Evolutionary conservation across 2,797 vertebrate species (phyloP).

Genomic region (Melanotaenia nigrans): DNA sequence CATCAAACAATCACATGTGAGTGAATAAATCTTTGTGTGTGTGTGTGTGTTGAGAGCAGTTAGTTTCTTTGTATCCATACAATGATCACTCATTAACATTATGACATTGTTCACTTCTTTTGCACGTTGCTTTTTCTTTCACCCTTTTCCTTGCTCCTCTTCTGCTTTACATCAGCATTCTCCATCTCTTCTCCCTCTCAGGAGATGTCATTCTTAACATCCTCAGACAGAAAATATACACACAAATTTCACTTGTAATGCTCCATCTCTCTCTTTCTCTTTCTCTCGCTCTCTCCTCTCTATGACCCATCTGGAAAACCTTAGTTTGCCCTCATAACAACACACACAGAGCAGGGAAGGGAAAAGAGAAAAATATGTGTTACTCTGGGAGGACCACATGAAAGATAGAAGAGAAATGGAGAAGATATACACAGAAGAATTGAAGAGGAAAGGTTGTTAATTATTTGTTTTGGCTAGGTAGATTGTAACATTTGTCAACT

Average conservation of each 20-base stretch:
- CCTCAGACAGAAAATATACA: constrained; percentile 76
- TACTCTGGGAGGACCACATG: constrained; percentile 36
- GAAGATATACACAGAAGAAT: constrained; percentile 30
- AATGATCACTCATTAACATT: not conserved
- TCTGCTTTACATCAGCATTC: constrained; percentile 4
- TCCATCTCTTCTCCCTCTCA: not conserved
- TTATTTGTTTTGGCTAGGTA: constrained; percentile 64
- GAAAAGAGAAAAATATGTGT: constrained; percentile 33
- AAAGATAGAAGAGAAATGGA: constrained; percentile 32
- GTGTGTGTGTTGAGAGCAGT: too few relatives aligned
- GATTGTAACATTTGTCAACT: constrained; percentile 60
- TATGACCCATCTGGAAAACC: constrained; percentile 79
- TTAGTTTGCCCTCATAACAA: constrained; percentile 71
- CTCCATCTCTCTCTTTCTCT: too few relatives aligned
- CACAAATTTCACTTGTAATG: constrained; percentile 67
- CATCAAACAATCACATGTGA: too few relatives aligned
- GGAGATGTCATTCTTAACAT: constrained; percentile 72
- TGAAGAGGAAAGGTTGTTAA: constrained; percentile 49
- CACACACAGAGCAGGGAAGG: constrained; percentile 41
- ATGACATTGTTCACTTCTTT: not conserved
- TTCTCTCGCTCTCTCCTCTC: constrained; percentile 22
- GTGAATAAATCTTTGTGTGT: constrained; percentile 23
- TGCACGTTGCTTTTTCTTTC: not conserved
- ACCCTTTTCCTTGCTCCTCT: not conserved
- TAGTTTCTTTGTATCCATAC: too few relatives aligned